Conservation (phyloP, 2,888 invertebrate species). For the Plebejus melissa region DNA sequence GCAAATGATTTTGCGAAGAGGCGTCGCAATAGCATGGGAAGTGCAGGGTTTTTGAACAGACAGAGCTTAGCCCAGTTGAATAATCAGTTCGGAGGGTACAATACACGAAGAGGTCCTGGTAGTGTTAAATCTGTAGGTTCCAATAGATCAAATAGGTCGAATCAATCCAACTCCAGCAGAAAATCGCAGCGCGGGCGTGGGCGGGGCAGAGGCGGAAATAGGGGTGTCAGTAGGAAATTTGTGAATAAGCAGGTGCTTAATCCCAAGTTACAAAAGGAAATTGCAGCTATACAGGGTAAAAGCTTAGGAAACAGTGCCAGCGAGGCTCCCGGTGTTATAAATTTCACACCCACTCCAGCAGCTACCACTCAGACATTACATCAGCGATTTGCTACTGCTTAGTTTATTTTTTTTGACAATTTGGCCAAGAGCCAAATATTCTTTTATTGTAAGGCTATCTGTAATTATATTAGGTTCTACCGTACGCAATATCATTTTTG, state of each 20-base stretch:
- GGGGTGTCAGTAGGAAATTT: constrained; percentile 62
- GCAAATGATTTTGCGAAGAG: constrained; percentile 65
- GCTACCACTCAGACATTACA: constrained; percentile 65
- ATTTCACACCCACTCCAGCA: constrained; percentile 63
- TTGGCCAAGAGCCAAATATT: background rate
- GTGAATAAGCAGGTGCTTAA: constrained; percentile 63
- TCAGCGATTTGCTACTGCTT: constrained; percentile 66
- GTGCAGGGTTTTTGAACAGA: constrained; percentile 59
- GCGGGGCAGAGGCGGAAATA: constrained; percentile 56
- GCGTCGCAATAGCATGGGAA: constrained; percentile 67
- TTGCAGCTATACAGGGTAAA: constrained; percentile 69
- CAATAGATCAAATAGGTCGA: constrained; percentile 57
- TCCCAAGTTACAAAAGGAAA: constrained; percentile 66
- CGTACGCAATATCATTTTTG: background rate
- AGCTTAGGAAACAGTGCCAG: constrained; percentile 42
- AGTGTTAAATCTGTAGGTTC: constrained; percentile 70
- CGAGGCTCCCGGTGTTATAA: constrained; percentile 44
- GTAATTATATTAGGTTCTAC: background rate
- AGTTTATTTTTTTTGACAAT: constrained; percentile 28
- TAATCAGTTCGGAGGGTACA: constrained; percentile 59
- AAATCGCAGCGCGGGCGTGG: constrained; percentile 52
- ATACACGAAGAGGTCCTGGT: constrained; percentile 59
- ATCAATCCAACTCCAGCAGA: constrained; percentile 52
- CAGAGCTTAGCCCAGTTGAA: constrained; percentile 64
- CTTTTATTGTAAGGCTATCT: background rate